These are phyloP conservation scores for Aplidium turbinatum DNA, from an alignment of 23 tunicate species.

Conservation along the genomic window DNA sequence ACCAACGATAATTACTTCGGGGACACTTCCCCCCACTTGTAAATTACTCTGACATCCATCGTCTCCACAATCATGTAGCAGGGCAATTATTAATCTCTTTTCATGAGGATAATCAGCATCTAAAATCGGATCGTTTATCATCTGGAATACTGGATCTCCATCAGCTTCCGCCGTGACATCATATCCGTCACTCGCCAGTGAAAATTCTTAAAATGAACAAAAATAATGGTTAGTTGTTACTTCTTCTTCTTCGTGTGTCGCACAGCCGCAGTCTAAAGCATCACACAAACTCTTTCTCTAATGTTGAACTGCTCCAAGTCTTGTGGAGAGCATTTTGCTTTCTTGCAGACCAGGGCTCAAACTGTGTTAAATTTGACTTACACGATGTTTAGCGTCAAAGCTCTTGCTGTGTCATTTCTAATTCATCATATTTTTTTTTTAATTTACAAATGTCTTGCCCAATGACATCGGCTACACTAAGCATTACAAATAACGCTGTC, in stretches of 20 bases:
- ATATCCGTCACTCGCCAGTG: background rate
- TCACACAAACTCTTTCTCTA: too few relatives aligned
- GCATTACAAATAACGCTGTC: too few relatives aligned
- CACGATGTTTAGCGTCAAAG: too few relatives aligned
- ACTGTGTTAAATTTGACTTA: too few relatives aligned
- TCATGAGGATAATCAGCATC: constrained; percentile 33
- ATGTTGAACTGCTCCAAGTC: background rate
- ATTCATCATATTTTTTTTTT: too few relatives aligned
- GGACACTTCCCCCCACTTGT: constrained; percentile 38
- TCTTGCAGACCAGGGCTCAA: too few relatives aligned
- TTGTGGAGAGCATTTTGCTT: background rate
- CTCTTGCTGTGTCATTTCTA: too few relatives aligned
- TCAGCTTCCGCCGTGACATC: background rate
- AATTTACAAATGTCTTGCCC: too few relatives aligned
- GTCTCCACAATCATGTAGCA: constrained; percentile 49
- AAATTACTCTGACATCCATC: constrained; percentile 76
- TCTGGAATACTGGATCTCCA: background rate
- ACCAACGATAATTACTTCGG: constrained; percentile 51
- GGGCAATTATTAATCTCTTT: background rate
- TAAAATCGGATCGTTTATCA: constrained; percentile 57
- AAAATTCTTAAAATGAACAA: constrained; percentile 4
- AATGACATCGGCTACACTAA: too few relatives aligned
- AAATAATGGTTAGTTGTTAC: background rate
- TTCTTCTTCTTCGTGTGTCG: background rate
- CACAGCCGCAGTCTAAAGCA: too few relatives aligned